A percentile compares a stretch with the other conserved stretches of the same genome.
Conservation (phyloP, 2,888 invertebrate species). For the Noctua janthe region DNA sequence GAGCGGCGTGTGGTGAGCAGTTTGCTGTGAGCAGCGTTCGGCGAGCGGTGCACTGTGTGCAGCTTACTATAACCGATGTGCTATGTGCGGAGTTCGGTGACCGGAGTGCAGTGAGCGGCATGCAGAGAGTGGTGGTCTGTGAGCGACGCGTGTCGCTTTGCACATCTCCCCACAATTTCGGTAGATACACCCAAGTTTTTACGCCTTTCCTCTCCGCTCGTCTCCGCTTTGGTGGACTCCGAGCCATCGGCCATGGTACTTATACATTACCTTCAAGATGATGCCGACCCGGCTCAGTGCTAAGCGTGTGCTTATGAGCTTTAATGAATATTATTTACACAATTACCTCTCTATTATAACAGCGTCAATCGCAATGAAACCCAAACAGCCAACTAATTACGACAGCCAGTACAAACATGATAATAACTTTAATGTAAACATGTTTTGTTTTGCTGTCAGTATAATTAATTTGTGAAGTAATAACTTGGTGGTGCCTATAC, state of each 20-base stretch:
- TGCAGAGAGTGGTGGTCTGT: too few species aligned
- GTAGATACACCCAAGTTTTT: too few species aligned
- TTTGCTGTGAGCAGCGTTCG: too few species aligned
- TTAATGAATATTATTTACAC: neutral
- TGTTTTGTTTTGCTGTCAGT: conserved; percentile 6
- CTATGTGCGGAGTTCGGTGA: too few species aligned
- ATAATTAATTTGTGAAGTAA: conserved; percentile 31
- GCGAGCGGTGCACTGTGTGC: too few species aligned
- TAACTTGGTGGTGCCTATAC: conserved; percentile 8
- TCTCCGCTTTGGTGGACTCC: neutral
- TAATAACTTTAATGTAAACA: conserved; percentile 10
- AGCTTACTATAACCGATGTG: too few species aligned
- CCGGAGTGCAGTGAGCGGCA: too few species aligned
- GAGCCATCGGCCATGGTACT: neutral
- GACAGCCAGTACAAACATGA: conserved; percentile 20
- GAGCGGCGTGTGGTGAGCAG: too few species aligned
- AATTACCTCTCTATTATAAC: conserved; percentile 5
- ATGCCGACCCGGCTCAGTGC: neutral
- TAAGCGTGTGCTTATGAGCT: neutral
- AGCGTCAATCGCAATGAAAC: conserved; percentile 11
- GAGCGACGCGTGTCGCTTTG: too few species aligned
- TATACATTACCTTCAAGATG: neutral
- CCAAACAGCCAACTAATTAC: conserved; percentile 27
- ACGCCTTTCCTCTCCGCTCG: neutral
- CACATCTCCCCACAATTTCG: too few species aligned